phyloP scores from a whole-genome alignment of 1,140 invertebrate genomes.

The Pinna nobilis region DNA sequence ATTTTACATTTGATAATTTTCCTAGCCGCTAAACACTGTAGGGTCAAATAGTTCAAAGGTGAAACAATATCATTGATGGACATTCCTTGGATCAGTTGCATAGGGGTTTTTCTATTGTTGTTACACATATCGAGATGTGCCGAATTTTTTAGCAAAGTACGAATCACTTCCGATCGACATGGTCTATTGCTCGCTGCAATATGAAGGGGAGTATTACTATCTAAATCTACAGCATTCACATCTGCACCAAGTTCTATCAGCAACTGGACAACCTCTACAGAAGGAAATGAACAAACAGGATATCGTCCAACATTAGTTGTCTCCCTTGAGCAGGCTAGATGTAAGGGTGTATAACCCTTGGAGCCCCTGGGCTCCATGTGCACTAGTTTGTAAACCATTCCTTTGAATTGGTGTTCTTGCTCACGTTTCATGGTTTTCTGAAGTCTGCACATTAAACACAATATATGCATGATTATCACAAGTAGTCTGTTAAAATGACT shows the following conservation, averaged over 20 bases:
- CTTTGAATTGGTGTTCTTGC: constrained; percentile 77
- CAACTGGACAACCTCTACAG: constrained; percentile 83
- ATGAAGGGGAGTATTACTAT: constrained; percentile 89
- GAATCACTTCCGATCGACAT: constrained; percentile 79
- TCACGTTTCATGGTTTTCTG: constrained; percentile 67
- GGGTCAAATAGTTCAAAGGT: constrained; percentile 81
- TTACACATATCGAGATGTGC: constrained; percentile 93
- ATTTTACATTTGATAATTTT: constrained; percentile 83
- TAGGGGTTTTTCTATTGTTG: constrained; percentile 83
- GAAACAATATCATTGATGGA: constrained; percentile 83
- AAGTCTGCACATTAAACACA: constrained; percentile 75
- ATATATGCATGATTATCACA: constrained; percentile 86
- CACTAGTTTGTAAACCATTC: constrained; percentile 81
- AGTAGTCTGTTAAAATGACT: constrained; percentile 88
- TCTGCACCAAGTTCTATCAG: constrained; percentile 89
- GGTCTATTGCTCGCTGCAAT: constrained; percentile 80
- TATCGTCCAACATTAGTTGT: constrained; percentile 80
- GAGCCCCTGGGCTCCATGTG: constrained; percentile 83
- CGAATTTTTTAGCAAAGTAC: constrained; percentile 83
- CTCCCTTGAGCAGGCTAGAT: constrained; percentile 84
- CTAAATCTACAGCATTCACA: constrained; percentile 80
- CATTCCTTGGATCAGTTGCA: constrained; percentile 81
- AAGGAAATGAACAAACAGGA: constrained; percentile 85
- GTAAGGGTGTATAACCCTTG: constrained; percentile 87
- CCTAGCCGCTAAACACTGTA: constrained; percentile 89